Evolutionary conservation across 2,888 invertebrate genomes (phyloP), one percentile per base, ranked within the genome.

Genomic region (Conistra vaccinii): DNA sequence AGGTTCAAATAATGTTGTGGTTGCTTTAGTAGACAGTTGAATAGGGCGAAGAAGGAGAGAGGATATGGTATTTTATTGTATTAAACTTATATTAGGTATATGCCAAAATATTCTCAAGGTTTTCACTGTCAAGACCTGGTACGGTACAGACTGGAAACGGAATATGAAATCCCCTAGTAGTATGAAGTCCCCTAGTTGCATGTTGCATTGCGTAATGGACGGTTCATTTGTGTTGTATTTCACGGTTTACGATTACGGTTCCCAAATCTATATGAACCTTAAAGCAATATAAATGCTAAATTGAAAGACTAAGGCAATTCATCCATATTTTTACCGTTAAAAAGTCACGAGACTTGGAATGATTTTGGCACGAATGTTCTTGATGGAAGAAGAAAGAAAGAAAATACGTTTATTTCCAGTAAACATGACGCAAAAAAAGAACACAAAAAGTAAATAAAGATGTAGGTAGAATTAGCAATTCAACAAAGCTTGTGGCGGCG

Each of bases 1-100:
- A 65, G 32, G 57, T 68, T 68, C 23, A 60, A 71, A 55, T 42
- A 51, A 51, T 75, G n/a, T 53, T 51, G 48, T 51, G 35, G 53
- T 78, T 76, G 20, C 7, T 35, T 32, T 48, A 14, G 57, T 23
- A 62, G 26, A 48, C 14, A 53, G 23, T 29, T 32, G 35, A 48
- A 67, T 63, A 1, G 5, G 20, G 20, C 48, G 23, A 48, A 29
- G 23, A 39, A 35, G 57, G 12, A 42, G 10, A 45, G 6, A 35
- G 5, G 2, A 7, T 35, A 3, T 26, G 17, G 7, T n/a, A n/a
- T n/a, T n/a, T 69, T 26, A 32, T 6, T 20, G 1, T 20, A 48
- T 48, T 48, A 23, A 48, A 48, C 7, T 23, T 7, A 39, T 1
- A 1, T 32, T 10, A 48, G 3, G 7, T 48, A 20, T 20, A 20